Percentiles rank a stretch among this genome's conserved stretches.
Evolutionary conservation across 1,140 invertebrate genomes (phyloP).

Genomic region (Lutraria rhynchaena): DNA sequence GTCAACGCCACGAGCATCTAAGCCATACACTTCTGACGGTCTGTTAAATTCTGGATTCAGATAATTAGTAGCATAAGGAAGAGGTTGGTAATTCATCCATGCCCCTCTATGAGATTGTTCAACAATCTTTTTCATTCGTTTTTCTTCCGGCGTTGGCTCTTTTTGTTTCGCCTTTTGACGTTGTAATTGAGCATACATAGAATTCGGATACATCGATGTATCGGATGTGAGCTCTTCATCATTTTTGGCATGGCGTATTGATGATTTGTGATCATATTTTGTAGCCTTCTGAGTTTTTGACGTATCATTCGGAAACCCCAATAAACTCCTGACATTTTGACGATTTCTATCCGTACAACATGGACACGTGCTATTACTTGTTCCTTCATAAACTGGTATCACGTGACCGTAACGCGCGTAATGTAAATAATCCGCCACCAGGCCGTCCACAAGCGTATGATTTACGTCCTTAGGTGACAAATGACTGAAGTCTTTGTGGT

Average conservation of each 20-base stretch:
- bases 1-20: conserved; percentile 21
- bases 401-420: conserved; percentile 70
- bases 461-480: conserved; percentile 57
- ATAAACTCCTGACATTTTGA: conserved; percentile 65
- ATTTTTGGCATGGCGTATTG: conserved; percentile 25
- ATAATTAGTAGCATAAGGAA: conserved; percentile 68
- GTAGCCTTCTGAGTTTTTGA: not conserved
- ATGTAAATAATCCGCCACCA: conserved; percentile 74
- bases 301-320: conserved; percentile 59
- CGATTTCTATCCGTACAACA: conserved; percentile 74
- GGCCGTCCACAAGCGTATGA: conserved; percentile 69
- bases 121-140: not conserved
- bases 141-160: conserved; percentile 31
- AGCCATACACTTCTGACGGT: conserved; percentile 57
- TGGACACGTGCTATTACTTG: conserved; percentile 62
- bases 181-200: conserved; percentile 39
- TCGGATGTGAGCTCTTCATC: conserved; percentile 35
- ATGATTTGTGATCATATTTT: conserved; percentile 37
- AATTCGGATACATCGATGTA: conserved; percentile 42
- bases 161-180: conserved; percentile 30
- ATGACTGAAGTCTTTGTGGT: not conserved
- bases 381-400: conserved; percentile 69
- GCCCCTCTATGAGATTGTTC: conserved; percentile 19
- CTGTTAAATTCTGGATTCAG: conserved; percentile 75
- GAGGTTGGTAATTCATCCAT: conserved; percentile 73